Conservation (phyloP, 35 echinoderm and acorn worm genomes). For the Lytechinus variegatus region DNA sequence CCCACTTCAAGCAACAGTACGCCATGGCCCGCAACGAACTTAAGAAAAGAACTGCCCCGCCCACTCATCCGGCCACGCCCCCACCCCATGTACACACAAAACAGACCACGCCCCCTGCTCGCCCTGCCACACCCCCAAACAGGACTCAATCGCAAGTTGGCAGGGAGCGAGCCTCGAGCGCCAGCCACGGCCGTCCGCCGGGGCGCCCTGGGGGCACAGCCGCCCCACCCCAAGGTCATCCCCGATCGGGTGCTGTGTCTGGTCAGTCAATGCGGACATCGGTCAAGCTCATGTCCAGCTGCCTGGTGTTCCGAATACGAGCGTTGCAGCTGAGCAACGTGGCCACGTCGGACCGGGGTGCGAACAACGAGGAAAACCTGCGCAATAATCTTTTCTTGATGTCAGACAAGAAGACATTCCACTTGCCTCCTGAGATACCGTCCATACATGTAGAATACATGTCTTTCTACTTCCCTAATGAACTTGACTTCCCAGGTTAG, state of each 20-base stretch:
- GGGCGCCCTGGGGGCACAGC: not conserved
- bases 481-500: constrained; percentile 92
- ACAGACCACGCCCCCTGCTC: constrained; percentile 18
- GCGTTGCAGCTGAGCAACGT: constrained; percentile 69
- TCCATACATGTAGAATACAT: constrained; percentile 94
- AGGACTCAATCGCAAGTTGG: not conserved
- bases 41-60: constrained; percentile 48
- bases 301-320: constrained; percentile 71
- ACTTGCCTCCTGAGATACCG: constrained; percentile 81
- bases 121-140: constrained; percentile 37
- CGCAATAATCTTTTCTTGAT: constrained; percentile 63
- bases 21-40: constrained; percentile 71
- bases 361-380: constrained; percentile 48
- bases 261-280: constrained; percentile 40
- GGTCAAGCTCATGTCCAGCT: constrained; percentile 88
- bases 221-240: not conserved
- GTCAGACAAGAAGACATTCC: constrained; percentile 95
- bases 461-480: constrained; percentile 97
- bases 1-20: constrained; percentile 97
- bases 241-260: not conserved
- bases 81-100: not conserved
- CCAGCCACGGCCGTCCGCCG: not conserved
- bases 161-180: constrained; percentile 14
- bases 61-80: not conserved
- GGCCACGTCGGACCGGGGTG: constrained; percentile 40